Conservation (phyloP, 2,113 vertebrate genomes). For the Ariopsis seemanni region DNA sequence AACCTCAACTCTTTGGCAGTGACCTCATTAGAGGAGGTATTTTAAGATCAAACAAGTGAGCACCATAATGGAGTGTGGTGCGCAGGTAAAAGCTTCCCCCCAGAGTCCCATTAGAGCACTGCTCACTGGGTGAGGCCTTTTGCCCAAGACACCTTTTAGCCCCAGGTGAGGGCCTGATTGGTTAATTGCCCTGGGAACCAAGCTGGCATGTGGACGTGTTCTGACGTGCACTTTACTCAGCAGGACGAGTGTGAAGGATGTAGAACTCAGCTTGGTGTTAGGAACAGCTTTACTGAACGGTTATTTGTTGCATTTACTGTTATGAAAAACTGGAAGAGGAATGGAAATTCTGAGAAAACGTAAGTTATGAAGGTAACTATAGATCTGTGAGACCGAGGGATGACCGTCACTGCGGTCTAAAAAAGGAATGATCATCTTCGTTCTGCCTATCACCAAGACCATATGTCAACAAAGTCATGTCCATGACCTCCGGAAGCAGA, state of each 20-base stretch:
- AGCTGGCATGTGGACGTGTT: constrained; percentile 25
- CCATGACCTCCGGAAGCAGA: too few species aligned
- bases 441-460: too few species aligned
- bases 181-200: constrained; percentile 55
- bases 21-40: constrained; percentile 45
- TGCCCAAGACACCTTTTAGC: constrained; percentile 52
- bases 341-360: neutral
- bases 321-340: neutral
- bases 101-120: constrained; percentile 20
- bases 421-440: too few species aligned
- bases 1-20: neutral
- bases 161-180: constrained; percentile 52
- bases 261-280: neutral
- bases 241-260: constrained; percentile 15
- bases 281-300: neutral
- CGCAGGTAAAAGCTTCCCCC: constrained; percentile 42
- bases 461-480: too few species aligned
- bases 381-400: too few species aligned
- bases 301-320: neutral
- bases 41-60: constrained; percentile 49
- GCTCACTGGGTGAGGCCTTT: constrained; percentile 31
- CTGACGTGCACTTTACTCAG: constrained; percentile 33
- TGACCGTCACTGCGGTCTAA: too few species aligned
- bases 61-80: constrained; percentile 27
- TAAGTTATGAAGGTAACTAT: too few species aligned